Base-by-base conservation (phyloP, 2,888 invertebrate genomes). In the Serrognathus titanus region DNA sequence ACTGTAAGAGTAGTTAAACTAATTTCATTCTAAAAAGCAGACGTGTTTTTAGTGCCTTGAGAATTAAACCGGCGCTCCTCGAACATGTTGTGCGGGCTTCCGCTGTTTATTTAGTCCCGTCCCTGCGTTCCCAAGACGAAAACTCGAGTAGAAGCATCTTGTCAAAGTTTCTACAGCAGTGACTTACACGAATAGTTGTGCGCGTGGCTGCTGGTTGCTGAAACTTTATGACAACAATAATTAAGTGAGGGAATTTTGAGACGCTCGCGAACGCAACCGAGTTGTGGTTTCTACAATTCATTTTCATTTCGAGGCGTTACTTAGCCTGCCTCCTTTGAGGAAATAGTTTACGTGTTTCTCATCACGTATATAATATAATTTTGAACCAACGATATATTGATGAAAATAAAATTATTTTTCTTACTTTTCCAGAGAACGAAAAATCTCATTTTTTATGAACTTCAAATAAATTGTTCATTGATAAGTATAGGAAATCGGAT, bases 141-240 rank as follows among this genome's bases (percentile, higher is more conserved):
- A 63, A 63, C 61, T 63, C 58, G 53, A 57, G 55, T 51, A 45
- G 55, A 58, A 60, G 60, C 63, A 55, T 48, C 61, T 52, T 54
- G 63, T 62, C 63, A 63, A 60, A 60, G 48, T 60, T 60, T 60
- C 60, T 55, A 58, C 58, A 43, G 53, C 60, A 54, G 62, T 63
- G 64, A 63, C 62, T 64, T 63, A 64, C 60, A 50, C 59, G 61
- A 63, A 66, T 63, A 69, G 65, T 68, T 68, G 62, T 56, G 64
- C 60, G 61, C 67, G 69, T 61, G 63, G 66, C 66, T 60, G 69
- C 62, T 67, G 63, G 51, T 60, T 64, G 61, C 63, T 58, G 62
- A 59, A 71, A 71, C 67, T 69, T 69, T 69, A 69, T 67, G 69
- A 65, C 70, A 68, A 68, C 70, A 67, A 70, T 70, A 70, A 71